These are phyloP conservation scores for Acronicta psi DNA, from an alignment of 2,888 invertebrate genomes.

Conservation along the genomic window DNA sequence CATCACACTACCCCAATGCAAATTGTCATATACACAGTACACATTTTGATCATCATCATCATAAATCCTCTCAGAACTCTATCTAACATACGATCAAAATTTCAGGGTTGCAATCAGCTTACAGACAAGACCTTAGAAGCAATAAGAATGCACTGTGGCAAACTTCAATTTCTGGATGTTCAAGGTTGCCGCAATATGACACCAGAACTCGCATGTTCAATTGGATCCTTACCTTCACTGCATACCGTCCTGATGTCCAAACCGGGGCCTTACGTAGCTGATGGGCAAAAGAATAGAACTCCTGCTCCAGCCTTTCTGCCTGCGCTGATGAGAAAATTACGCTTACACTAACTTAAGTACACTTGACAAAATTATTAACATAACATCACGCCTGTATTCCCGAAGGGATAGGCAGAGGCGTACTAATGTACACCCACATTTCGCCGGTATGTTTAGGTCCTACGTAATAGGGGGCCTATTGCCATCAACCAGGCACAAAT, in stretches of 20 bases:
- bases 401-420: too few relatives aligned
- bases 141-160: conserved; percentile 83
- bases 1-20: too few relatives aligned
- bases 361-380: neutral
- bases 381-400: too few relatives aligned
- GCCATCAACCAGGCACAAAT: too few relatives aligned
- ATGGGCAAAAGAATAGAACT: conserved; percentile 76
- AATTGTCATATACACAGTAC: too few relatives aligned
- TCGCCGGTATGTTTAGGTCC: too few relatives aligned
- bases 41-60: too few relatives aligned
- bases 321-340: conserved; percentile 77
- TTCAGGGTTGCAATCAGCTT: conserved; percentile 90
- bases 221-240: conserved; percentile 76
- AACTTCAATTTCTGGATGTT: conserved; percentile 89
- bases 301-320: conserved; percentile 81
- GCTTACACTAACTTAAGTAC: conserved; percentile 66
- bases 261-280: conserved; percentile 81
- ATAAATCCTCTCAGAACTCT: too few relatives aligned
- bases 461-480: too few relatives aligned
- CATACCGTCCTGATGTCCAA: conserved; percentile 85
- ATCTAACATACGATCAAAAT: conserved; percentile 48
- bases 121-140: conserved; percentile 89
- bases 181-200: conserved; percentile 87
- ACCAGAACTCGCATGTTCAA: conserved; percentile 79
- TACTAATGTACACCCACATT: too few relatives aligned